These are phyloP conservation scores for Malurus elegans DNA, from an alignment of 2,113 vertebrate genomes.

Conservation along the genomic window DNA sequence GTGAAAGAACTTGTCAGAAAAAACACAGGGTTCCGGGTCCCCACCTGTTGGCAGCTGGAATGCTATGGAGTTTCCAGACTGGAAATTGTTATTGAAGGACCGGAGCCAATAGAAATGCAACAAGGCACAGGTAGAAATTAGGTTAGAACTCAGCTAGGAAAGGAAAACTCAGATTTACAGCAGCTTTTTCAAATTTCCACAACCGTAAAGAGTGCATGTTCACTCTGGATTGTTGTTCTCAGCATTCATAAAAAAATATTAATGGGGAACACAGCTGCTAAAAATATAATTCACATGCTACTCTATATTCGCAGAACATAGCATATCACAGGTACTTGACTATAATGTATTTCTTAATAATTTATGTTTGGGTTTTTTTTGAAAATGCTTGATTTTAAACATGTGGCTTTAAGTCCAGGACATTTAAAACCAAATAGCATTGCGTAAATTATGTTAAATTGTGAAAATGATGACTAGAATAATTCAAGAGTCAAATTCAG, in stretches of 20 bases:
- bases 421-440: slow-evolving; percentile 20
- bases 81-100: neutral
- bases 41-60: neutral
- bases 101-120: neutral
- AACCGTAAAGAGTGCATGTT: neutral
- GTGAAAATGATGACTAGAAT: slow-evolving; percentile 13
- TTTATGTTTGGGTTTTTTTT: neutral
- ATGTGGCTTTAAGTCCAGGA: neutral
- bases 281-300: neutral
- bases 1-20: neutral
- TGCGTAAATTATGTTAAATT: slow-evolving; percentile 28
- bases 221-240: neutral
- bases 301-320: neutral
- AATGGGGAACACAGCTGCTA: neutral
- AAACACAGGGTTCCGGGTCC: neutral
- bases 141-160: neutral
- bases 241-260: neutral
- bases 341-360: neutral
- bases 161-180: neutral
- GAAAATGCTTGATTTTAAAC: neutral
- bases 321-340: neutral
- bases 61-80: neutral
- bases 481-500: slow-evolving; percentile 57
- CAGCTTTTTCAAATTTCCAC: neutral
- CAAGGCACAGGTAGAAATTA: neutral